Conservation (phyloP, 2,888 invertebrate genomes). For the Formica aserva region DNA sequence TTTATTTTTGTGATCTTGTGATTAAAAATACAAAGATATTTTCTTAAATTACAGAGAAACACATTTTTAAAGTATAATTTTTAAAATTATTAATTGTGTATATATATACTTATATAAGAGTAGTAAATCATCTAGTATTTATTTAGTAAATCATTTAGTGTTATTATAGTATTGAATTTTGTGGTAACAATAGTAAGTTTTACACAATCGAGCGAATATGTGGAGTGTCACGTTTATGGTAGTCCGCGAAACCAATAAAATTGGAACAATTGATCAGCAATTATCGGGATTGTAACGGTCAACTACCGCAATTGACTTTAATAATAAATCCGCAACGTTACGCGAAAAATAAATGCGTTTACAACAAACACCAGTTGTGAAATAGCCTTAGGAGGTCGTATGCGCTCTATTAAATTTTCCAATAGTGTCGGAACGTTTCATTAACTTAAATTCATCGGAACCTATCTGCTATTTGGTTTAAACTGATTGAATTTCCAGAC, state of each 20-base stretch:
- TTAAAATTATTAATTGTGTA: background rate
- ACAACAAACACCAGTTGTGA: constrained; percentile 52
- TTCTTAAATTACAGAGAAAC: background rate
- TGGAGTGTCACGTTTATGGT: constrained; percentile 40
- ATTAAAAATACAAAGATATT: background rate
- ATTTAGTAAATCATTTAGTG: background rate
- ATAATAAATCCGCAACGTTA: constrained; percentile 59
- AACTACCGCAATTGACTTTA: constrained; percentile 52
- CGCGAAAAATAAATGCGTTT: constrained; percentile 33
- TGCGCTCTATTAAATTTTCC: constrained; percentile 69
- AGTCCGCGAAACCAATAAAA: constrained; percentile 59
- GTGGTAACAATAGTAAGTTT: constrained; percentile 15
- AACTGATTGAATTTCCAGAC: constrained; percentile 52
- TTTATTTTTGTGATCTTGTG: background rate
- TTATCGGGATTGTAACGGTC: constrained; percentile 67
- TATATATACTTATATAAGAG: background rate
- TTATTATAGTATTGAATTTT: constrained; percentile 14
- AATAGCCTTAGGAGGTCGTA: constrained; percentile 60
- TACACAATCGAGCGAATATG: constrained; percentile 12
- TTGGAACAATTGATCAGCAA: constrained; percentile 67
- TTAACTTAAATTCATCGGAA: constrained; percentile 59
- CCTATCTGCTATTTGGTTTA: constrained; percentile 50
- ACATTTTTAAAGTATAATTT: background rate
- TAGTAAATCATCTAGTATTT: background rate
- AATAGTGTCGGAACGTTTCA: constrained; percentile 66